These are phyloP conservation scores for Cheilosia grossa DNA, from an alignment of 2,888 invertebrate species.

Conservation along the genomic window DNA sequence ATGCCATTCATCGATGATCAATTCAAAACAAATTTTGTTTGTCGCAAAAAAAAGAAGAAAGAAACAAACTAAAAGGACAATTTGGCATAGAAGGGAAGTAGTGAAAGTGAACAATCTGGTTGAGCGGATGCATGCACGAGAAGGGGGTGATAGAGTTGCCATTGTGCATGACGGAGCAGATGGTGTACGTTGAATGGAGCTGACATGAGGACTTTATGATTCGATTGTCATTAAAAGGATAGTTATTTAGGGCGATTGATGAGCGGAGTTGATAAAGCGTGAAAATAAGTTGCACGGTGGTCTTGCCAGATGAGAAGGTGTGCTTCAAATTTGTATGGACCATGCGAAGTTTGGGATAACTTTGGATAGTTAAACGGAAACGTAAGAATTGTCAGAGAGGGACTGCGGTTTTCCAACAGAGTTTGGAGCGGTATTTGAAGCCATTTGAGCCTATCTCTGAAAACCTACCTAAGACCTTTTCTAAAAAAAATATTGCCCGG, in stretches of 20 bases:
- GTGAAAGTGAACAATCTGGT: slow-evolving; percentile 67
- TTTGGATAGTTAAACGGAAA: too few species aligned
- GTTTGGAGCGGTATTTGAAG: background rate
- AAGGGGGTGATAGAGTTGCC: slow-evolving; percentile 50
- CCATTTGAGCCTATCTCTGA: background rate
- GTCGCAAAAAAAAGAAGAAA: background rate
- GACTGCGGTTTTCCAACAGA: too few species aligned
- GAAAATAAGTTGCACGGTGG: too few species aligned
- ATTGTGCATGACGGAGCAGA: slow-evolving; percentile 6
- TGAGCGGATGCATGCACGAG: background rate
- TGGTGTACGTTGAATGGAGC: background rate
- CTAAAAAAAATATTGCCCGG: too few species aligned
- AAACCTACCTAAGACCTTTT: too few species aligned
- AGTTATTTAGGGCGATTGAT: too few species aligned
- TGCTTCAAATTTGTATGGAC: too few species aligned
- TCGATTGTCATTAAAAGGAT: background rate
- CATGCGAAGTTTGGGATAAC: too few species aligned
- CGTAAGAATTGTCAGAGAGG: too few species aligned
- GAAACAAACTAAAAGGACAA: background rate
- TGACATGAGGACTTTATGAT: background rate
- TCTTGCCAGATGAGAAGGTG: too few species aligned
- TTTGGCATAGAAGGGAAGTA: slow-evolving; percentile 22
- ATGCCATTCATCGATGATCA: slow-evolving; percentile 63
- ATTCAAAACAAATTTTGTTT: slow-evolving; percentile 58
- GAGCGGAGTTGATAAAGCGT: too few species aligned